Conservation (phyloP, 2,888 invertebrate species). For the Spicauda simplicius region DNA sequence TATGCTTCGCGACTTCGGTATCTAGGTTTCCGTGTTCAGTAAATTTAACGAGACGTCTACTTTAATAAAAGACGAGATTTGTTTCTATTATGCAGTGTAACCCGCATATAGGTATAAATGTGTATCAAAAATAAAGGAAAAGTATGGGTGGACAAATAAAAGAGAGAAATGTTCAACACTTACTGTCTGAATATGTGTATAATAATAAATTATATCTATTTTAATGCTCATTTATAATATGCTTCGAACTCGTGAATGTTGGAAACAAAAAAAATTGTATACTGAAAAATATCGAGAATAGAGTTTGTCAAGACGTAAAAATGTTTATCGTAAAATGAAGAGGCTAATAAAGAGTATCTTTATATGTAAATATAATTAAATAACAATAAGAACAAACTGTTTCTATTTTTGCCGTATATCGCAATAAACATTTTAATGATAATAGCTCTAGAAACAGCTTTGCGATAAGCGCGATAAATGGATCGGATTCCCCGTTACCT, state of each 20-base stretch:
- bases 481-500: constrained; percentile 26
- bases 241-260: no score
- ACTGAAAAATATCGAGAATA: no score
- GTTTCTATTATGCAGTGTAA: background rate
- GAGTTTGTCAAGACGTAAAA: no score
- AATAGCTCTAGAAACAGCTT: constrained; percentile 16
- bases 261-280: no score
- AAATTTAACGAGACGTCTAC: constrained; percentile 2
- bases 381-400: background rate
- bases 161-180: no score
- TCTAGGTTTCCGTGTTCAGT: constrained; percentile 10
- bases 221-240: no score
- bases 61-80: background rate
- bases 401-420: constrained; percentile 16
- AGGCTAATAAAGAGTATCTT: background rate
- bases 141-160: no score
- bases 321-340: no score
- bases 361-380: background rate
- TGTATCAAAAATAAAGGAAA: no score
- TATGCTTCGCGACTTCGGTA: constrained; percentile 3
- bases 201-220: no score
- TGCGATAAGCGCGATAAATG: constrained; percentile 31
- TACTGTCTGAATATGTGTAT: no score
- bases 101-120: no score
- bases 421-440: constrained; percentile 23